Percentiles rank a stretch among this genome's conserved stretches.
These are phyloP conservation scores for Eurystomus glaucurus DNA, from an alignment of 2,797 vertebrate species.

Conservation along the genomic window DNA sequence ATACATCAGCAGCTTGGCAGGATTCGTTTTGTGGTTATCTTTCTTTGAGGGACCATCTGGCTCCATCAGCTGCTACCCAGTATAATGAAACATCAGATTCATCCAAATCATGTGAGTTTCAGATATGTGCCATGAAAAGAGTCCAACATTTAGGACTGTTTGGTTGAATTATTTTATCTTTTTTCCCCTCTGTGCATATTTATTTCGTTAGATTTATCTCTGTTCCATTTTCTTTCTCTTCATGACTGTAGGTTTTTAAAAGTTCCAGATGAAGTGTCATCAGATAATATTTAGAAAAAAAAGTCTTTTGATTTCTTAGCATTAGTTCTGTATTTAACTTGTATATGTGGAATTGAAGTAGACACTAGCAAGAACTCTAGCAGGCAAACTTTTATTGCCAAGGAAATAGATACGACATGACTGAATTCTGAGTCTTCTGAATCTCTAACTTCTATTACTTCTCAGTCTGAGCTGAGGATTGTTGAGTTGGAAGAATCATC, in stretches of 20 bases:
- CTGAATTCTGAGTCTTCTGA: not conserved
- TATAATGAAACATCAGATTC: constrained; percentile 14
- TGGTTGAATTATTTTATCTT: not conserved
- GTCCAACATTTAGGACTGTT: constrained; percentile 17
- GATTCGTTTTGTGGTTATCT: not conserved
- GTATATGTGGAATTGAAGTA: constrained; percentile 18
- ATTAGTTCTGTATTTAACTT: constrained; percentile 37
- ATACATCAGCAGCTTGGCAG: constrained; percentile 56
- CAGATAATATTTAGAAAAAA: constrained; percentile 44
- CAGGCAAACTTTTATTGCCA: not conserved
- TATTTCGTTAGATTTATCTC: constrained; percentile 31
- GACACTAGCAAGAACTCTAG: not conserved
- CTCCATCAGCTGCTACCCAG: not conserved
- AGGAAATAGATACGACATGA: not conserved
- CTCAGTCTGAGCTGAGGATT: not conserved
- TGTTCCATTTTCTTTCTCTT: constrained; percentile 42
- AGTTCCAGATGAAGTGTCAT: constrained; percentile 36
- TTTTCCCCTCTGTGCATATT: constrained; percentile 27
- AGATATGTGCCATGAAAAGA: constrained; percentile 28
- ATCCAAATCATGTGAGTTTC: constrained; percentile 61
- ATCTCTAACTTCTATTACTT: not conserved
- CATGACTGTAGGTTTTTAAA: not conserved
- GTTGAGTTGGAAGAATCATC: not conserved
- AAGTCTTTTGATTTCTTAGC: constrained; percentile 15
- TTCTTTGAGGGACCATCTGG: constrained; percentile 57